phyloP scores from a whole-genome alignment of 2,888 invertebrate species.

The Sphaeridia pumilis region DNA sequence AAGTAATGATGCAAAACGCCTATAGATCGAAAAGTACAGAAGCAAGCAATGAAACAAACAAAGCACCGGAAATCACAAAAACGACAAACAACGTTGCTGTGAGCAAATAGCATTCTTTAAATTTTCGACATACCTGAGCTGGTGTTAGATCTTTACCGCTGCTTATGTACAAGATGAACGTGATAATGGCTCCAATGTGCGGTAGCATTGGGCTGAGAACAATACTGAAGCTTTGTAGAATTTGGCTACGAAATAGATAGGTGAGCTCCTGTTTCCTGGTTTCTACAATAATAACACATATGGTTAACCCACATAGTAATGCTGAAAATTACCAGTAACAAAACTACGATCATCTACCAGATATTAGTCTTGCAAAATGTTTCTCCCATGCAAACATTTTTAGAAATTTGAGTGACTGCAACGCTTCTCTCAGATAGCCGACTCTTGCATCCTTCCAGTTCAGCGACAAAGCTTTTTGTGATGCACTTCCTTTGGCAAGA shows the following conservation, averaged over 20 bases:
- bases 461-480: conserved; percentile 39
- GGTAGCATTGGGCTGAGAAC: conserved; percentile 51
- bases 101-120: too few relatives aligned
- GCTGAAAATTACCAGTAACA: neutral
- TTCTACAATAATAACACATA: conserved; percentile 39
- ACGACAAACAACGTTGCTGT: neutral
- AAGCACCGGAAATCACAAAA: neutral
- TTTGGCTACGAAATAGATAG: conserved; percentile 47
- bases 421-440: conserved; percentile 47
- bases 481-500: conserved; percentile 41
- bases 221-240: conserved; percentile 49
- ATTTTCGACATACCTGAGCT: conserved; percentile 48
- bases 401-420: conserved; percentile 49
- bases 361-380: conserved; percentile 45
- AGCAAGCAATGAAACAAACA: neutral
- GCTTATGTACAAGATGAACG: conserved; percentile 47
- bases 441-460: conserved; percentile 42
- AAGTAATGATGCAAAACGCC: conserved; percentile 31
- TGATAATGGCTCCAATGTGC: conserved; percentile 48
- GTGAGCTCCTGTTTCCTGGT: conserved; percentile 45
- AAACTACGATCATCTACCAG: conserved; percentile 4
- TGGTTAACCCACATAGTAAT: conserved; percentile 1
- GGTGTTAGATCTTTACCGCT: conserved; percentile 49
- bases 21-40: conserved; percentile 9
- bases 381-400: conserved; percentile 57